Evolutionary conservation across 1,140 invertebrate genomes (phyloP).

Genomic region (Drosophila athabasca): DNA sequence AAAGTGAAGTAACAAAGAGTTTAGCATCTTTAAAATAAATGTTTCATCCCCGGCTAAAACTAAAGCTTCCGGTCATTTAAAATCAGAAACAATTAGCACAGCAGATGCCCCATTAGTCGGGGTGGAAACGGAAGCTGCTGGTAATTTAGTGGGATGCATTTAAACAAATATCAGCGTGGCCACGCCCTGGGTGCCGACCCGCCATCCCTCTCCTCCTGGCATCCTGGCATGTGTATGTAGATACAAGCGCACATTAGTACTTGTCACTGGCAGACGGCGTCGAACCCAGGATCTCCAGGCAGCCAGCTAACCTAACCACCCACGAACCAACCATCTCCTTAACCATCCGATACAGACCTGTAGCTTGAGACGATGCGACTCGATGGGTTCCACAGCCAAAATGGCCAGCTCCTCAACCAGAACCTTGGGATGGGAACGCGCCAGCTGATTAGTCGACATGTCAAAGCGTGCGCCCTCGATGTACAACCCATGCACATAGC

Average conservation of each 20-base stretch:
- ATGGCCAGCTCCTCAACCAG: constrained; percentile 93
- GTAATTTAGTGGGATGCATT: constrained; percentile 73
- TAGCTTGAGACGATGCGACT: constrained; percentile 91
- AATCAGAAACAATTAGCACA: constrained; percentile 78
- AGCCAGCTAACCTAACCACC: not conserved
- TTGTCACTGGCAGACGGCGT: constrained; percentile 70
- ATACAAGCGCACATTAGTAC: constrained; percentile 78
- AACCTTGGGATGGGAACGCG: constrained; percentile 92
- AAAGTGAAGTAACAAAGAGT: not conserved
- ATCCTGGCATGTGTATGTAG: constrained; percentile 29
- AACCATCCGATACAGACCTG: constrained; percentile 85
- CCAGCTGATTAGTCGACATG: constrained; percentile 87
- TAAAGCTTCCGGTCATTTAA: constrained; percentile 52
- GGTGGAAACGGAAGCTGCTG: constrained; percentile 39
- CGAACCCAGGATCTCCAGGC: constrained; percentile 19
- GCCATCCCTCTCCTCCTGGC: not conserved
- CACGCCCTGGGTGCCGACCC: constrained; percentile 16
- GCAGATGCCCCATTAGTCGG: constrained; percentile 70
- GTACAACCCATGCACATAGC: constrained; percentile 93
- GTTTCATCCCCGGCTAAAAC: constrained; percentile 9
- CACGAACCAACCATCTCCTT: not conserved
- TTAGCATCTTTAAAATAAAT: not conserved
- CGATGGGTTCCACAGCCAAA: constrained; percentile 93
- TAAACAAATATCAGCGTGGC: constrained; percentile 74
- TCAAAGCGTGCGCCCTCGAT: constrained; percentile 96